Evolutionary conservation across 1,140 invertebrate species (phyloP), one percentile per base, ranked within the genome.

Genomic region (Zophobas atratus): DNA sequence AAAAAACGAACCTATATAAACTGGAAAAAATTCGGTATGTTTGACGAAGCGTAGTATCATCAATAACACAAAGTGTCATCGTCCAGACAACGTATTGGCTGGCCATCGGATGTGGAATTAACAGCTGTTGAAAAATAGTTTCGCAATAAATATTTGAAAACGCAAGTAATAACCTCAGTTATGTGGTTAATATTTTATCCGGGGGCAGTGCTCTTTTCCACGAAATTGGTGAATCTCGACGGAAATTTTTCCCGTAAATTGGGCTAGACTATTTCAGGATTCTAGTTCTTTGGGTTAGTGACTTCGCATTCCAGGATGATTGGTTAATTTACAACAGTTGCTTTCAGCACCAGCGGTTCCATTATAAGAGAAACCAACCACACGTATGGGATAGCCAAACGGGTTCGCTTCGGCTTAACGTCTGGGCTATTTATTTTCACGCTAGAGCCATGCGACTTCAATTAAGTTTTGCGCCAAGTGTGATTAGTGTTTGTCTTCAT

Each of bases 251-350:
- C 41, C 43, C 20, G n/a, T 34, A 60, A 79, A 76, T 70, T 79
- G 57, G 77, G 77, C 51, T 79, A 76, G 51, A 79, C 76, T 79
- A 79, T 79, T 79, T 76, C 39, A 71, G 57, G 60, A 75, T 55
- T 70, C 46, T 57, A 72, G 63, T 55, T 79, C 60, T 79, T 76
- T 79, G 71, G 78, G 78, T 77, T 77, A 79, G 70, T 79, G 78
- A 79, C 78, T 77, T 73, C 70, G 51, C 75, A 79, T 79, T 77
- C 78, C 78, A 75, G 48, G 56, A 77, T 77, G 75, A 79, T 79
- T 77, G 74, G 77, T 49, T 79, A 77, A 79, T 77, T 79, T 79
- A 73, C 55, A 73, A 73, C 36, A 73, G 48, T 73, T 67, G 60
- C 39, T 67, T 67, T 67, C 60, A 67, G 60, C 60, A 67, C 39